Percentiles rank a stretch among this genome's conserved stretches.
phyloP scores from a whole-genome alignment of 2,797 vertebrate genomes.

The Sarcophilus harrisii region DNA sequence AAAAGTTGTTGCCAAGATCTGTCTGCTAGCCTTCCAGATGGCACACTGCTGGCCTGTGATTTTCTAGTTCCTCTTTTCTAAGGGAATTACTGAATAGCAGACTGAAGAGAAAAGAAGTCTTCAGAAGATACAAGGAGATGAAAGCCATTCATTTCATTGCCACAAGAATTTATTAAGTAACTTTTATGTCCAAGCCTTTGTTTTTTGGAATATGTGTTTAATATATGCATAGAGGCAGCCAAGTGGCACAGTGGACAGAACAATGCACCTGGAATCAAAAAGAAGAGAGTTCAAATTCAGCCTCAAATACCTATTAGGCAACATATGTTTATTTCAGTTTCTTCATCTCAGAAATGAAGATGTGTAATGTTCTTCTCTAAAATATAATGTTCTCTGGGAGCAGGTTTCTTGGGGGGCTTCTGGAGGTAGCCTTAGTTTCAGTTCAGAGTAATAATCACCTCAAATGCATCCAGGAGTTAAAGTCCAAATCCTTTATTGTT shows the following conservation, averaged over 20 bases:
- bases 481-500: too few species aligned
- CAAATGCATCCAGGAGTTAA: too few species aligned
- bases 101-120: conserved; percentile 34
- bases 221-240: background rate
- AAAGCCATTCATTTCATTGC: background rate
- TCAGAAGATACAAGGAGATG: background rate
- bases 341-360: background rate
- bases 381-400: too few species aligned
- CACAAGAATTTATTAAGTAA: background rate
- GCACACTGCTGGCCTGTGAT: background rate
- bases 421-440: too few species aligned
- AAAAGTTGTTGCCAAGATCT: conserved; percentile 3
- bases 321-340: background rate
- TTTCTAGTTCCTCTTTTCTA: conserved; percentile 29
- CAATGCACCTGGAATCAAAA: background rate
- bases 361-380: too few species aligned
- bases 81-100: background rate
- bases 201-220: background rate
- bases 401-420: too few species aligned
- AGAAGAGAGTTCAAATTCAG: background rate
- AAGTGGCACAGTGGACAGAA: background rate
- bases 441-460: too few species aligned
- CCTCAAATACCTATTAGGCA: background rate
- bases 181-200: background rate
- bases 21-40: conserved; percentile 7